phyloP scores from a whole-genome alignment of 2,888 invertebrate genomes.

The Nezara viridula region DNA sequence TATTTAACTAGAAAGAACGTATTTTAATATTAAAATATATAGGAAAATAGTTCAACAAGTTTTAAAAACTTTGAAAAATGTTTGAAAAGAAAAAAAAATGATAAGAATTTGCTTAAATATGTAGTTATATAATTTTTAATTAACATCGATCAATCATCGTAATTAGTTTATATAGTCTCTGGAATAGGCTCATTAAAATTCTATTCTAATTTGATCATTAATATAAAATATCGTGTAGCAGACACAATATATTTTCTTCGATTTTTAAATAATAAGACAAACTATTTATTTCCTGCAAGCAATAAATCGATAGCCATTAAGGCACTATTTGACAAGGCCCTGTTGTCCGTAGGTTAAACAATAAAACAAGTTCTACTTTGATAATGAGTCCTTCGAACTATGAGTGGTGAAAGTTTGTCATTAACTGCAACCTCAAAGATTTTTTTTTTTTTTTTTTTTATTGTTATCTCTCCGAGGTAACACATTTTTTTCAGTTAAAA shows the following conservation, averaged over 20 bases:
- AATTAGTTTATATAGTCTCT: not conserved
- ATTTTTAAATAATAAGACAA: not conserved
- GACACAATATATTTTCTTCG: not conserved
- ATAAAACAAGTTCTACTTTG: not conserved
- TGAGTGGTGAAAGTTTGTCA: not conserved
- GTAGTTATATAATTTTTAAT: too few species aligned
- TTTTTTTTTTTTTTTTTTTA: not conserved
- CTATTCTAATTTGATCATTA: not conserved
- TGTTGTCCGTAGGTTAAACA: not conserved
- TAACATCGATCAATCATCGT: not conserved
- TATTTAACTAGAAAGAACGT: too few species aligned
- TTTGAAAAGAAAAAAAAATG: too few species aligned
- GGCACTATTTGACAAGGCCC: not conserved
- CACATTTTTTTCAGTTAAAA: too few species aligned
- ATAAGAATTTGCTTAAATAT: too few species aligned
- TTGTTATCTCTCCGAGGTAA: too few species aligned
- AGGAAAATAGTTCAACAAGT: too few species aligned
- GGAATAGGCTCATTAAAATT: not conserved
- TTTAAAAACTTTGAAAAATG: too few species aligned
- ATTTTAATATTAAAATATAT: too few species aligned
- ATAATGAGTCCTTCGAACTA: not conserved
- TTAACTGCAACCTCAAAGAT: not conserved
- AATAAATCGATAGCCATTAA: not conserved
- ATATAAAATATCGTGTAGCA: not conserved
- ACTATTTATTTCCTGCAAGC: not conserved